A percentile compares a stretch with the other conserved stretches of the same genome.
These are phyloP conservation scores for Colinus virginianus DNA, from an alignment of 2,113 vertebrate species.

Conservation along the genomic window DNA sequence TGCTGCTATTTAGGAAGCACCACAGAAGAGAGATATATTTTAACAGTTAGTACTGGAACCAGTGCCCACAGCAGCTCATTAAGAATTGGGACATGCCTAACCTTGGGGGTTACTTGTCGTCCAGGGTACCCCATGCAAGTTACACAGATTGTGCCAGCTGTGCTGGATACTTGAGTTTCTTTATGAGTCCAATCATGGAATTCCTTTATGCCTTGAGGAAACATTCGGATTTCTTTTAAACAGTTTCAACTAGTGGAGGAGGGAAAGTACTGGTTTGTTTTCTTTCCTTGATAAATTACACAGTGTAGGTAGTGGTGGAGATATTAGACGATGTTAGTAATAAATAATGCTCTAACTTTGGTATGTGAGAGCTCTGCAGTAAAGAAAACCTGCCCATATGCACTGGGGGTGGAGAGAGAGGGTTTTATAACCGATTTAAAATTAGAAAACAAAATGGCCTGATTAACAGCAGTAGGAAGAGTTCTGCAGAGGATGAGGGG, in stretches of 20 bases:
- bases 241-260: slow-evolving; percentile 19
- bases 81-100: background rate
- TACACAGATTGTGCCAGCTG: background rate
- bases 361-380: slow-evolving; percentile 51
- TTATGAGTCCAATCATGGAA: slow-evolving; percentile 10
- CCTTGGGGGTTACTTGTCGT: background rate
- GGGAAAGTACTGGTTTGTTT: slow-evolving; percentile 36
- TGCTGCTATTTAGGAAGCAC: background rate
- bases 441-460: slow-evolving; percentile 77
- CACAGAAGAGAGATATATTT: background rate
- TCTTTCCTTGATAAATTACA: slow-evolving; percentile 43
- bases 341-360: slow-evolving; percentile 60
- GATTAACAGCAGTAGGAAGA: slow-evolving; percentile 76
- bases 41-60: background rate
- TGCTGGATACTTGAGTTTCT: background rate
- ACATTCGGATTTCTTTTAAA: slow-evolving; percentile 8
- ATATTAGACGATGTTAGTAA: slow-evolving; percentile 41
- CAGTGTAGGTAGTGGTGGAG: background rate
- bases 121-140: background rate
- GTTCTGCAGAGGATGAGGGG: slow-evolving; percentile 70
- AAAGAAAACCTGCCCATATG: slow-evolving; percentile 73
- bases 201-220: slow-evolving; percentile 31
- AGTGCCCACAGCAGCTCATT: background rate
- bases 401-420: slow-evolving; percentile 72
- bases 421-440: slow-evolving; percentile 78